Base-by-base conservation (phyloP, 1,140 invertebrate genomes). In the Theocolax elegans region DNA sequence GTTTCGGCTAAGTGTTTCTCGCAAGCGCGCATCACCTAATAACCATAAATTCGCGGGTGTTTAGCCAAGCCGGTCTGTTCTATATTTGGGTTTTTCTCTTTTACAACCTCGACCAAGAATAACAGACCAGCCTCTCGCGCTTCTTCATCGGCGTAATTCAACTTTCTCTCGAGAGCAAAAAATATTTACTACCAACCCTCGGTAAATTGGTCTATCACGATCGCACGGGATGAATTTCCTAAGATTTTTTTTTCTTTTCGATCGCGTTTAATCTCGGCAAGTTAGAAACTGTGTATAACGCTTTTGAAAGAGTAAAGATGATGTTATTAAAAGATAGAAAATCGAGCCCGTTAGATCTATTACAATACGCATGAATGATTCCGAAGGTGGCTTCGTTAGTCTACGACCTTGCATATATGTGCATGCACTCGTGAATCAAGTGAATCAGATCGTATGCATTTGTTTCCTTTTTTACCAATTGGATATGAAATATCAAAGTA, bases 1-100 rank as follows among this genome's bases (percentile, higher is more conserved):
- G 64, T 67, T 67, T 67, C 12, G 40, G 27, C 53, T 67, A 67
- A 67, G 64, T 67, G 53, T 67, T 67, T 67, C 42, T 8, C 40
- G 53, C 35, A 17, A 9, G n/a, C 8, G 29, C 64, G 42, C 64
- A 67, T 66, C 63, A 66, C 49, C 63, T 67, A 67, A 67, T 67
- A 67, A 67, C 64, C 64, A 58, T 67, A 67, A 67, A 67, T 67
- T 67, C 42, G 1, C 64, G 8, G 27, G 27, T 56, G 17, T 67
- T 67, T 67, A 67, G 53, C 53, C 19, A 15, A 13, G 19, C 19
- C n/a, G 23, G 64, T 19, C 46, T 40, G 46, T 17, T 42, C n/a
- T 10, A 21, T 66, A n/a, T n/a, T n/a, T n/a, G n/a, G n/a, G n/a
- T n/a, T n/a, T n/a, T n/a, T 35, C 10, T 66, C 46, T 66, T 63